Conservation (phyloP, 2,113 vertebrate genomes). For the Pelecanus crispus region DNA sequence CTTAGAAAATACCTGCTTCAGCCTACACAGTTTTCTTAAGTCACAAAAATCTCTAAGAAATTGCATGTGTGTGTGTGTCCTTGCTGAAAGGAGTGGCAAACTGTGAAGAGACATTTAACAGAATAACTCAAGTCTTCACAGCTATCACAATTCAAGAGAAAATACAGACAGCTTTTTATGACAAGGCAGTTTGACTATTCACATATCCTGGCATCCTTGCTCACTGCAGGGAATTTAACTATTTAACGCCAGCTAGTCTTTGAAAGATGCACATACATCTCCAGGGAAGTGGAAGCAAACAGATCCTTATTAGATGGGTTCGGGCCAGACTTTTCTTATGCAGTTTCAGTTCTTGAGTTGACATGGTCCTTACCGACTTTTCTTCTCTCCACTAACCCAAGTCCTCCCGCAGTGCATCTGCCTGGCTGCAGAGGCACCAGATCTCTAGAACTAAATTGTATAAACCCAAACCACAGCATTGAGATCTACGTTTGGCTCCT, state of each 20-base stretch:
- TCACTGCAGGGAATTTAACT: background rate
- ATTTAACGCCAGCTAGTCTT: background rate
- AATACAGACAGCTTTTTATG: background rate
- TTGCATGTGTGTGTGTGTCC: background rate
- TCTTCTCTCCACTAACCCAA: background rate
- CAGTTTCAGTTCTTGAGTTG: background rate
- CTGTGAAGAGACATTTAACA: background rate
- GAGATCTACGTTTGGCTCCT: background rate
- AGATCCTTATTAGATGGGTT: background rate
- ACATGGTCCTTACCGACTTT: background rate
- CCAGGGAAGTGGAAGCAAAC: background rate
- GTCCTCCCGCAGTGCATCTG: background rate
- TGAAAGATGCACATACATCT: background rate
- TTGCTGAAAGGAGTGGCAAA: background rate
- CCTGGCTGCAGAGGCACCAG: background rate
- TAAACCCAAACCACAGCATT: accelerated
- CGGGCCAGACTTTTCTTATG: background rate
- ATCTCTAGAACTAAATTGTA: background rate
- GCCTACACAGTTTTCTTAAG: background rate
- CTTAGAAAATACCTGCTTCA: background rate
- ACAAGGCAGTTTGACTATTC: background rate
- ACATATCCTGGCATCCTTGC: background rate
- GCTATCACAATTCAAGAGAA: background rate
- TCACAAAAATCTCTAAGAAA: background rate
- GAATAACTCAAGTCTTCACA: background rate